Conservation (phyloP, 2,888 invertebrate genomes). For the Heliconius charithonia region DNA sequence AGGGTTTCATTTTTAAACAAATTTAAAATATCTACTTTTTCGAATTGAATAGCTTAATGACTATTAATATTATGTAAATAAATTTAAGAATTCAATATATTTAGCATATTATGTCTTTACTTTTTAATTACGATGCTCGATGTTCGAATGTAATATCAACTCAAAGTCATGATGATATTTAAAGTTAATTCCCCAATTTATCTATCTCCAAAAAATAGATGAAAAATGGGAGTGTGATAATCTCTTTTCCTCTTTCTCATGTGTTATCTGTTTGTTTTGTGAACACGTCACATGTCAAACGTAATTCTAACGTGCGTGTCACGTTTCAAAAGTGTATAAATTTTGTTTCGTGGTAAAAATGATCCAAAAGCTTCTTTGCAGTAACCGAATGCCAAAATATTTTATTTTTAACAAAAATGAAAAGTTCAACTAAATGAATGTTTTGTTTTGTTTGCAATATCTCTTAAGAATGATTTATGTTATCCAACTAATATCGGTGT, state of each 20-base stretch:
- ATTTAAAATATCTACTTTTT: not conserved
- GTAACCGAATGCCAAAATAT: slow-evolving; percentile 26
- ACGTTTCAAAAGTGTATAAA: slow-evolving; percentile 30
- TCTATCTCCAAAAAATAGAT: too few relatives aligned
- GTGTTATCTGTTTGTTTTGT: too few relatives aligned
- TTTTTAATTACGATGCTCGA: too few relatives aligned
- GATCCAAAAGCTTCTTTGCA: slow-evolving; percentile 34
- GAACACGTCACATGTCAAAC: too few relatives aligned
- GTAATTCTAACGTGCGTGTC: too few relatives aligned
- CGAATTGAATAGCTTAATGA: not conserved
- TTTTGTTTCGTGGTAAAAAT: slow-evolving; percentile 28
- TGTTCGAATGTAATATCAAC: too few relatives aligned
- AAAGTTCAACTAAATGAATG: slow-evolving; percentile 27
- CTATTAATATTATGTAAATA: not conserved
- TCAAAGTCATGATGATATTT: too few relatives aligned
- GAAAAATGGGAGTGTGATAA: too few relatives aligned
- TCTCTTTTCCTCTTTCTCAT: too few relatives aligned
- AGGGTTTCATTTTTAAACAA: not conserved
- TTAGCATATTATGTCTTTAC: too few relatives aligned
- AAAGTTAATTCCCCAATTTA: too few relatives aligned
- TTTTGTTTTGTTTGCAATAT: not conserved
- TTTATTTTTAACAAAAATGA: slow-evolving; percentile 27
- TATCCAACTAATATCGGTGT: slow-evolving; percentile 1
- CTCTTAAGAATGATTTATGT: slow-evolving; percentile 20
- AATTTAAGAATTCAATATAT: not conserved